A percentile compares a stretch with the other conserved stretches of the same genome.
Conservation (phyloP, 2,113 vertebrate genomes). For the Scomber japonicus region DNA sequence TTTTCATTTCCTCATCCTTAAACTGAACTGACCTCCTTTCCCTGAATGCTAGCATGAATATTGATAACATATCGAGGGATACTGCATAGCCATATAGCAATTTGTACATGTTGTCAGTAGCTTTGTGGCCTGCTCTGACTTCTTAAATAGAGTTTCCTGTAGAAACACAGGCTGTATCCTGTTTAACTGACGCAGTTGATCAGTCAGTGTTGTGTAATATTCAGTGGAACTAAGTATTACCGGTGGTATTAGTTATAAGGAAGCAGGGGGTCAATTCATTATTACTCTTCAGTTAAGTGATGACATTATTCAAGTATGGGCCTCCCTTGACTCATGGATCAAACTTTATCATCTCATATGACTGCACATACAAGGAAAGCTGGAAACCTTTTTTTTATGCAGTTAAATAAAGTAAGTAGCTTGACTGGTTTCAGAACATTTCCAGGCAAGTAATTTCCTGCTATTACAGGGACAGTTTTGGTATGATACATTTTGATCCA, state of each 20-base stretch:
- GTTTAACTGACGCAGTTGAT: background rate
- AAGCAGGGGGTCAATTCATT: slow-evolving; percentile 11
- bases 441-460: too few relatives aligned
- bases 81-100: background rate
- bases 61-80: background rate
- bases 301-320: background rate
- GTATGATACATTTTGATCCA: too few relatives aligned
- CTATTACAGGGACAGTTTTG: too few relatives aligned
- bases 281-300: background rate
- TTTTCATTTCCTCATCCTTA: slow-evolving; percentile 55
- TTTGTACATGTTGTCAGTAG: background rate
- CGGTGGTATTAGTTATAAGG: slow-evolving; percentile 1
- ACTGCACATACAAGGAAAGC: background rate
- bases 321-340: background rate
- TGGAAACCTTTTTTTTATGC: background rate
- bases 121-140: background rate
- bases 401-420: background rate
- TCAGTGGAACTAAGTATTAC: background rate
- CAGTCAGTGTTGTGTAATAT: slow-evolving; percentile 6
- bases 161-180: slow-evolving; percentile 6
- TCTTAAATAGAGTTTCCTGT: background rate
- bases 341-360: background rate
- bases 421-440: background rate
- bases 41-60: background rate
- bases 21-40: slow-evolving; percentile 10